Base-by-base conservation (phyloP, 2,113 vertebrate genomes). In the Calyptommatus sinebrachiatus region DNA sequence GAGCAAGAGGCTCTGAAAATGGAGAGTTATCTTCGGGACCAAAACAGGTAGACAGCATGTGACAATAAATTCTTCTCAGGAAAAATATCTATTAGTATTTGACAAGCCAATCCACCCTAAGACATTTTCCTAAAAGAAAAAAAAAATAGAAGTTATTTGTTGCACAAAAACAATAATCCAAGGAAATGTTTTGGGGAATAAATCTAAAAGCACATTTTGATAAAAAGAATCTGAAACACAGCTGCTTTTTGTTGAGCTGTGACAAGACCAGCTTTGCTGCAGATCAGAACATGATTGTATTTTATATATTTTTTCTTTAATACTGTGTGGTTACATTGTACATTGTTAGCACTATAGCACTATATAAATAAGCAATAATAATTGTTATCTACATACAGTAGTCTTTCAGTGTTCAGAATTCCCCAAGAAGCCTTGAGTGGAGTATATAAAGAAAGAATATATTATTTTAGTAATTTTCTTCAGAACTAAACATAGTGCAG, bases 41-140 rank as follows among this genome's bases (percentile, higher is more conserved):
- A 97, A 90, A 96, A 96, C 94, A 97, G 97, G 98, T 95, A 95
- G 60, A 18, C 57, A 62, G 71, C 28, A 8, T 60, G 68, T 71
- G 20, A 35, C 48, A 21, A 63, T 48, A 57, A 78, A 77, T 68
- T 14, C n/a, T 74, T 0, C 29, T 11, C 26, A 29, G 57, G 8
- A 2, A 65, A 65, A 78, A 18, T 41, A 48, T 31, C 10, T 29
- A 26, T 26, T 29, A 31, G 11, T 28, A n/a, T 77, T 53, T 0
- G 12, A n/a, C 62, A n/a, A 22, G 3, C 7, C 67, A 22, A 35
- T 70, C 16, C 20, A 50, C 45, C 41, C 41, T 66, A 48, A 48
- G n/a, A 76, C 16, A 46, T 76, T 41, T 53, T 50, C 53, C 48
- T 24, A 57, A 21, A 70, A 70, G 21, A 22, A 14, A 26, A 70